These are phyloP conservation scores for Lateolabrax maculatus DNA, from an alignment of 2,797 vertebrate genomes.

Conservation along the genomic window DNA sequence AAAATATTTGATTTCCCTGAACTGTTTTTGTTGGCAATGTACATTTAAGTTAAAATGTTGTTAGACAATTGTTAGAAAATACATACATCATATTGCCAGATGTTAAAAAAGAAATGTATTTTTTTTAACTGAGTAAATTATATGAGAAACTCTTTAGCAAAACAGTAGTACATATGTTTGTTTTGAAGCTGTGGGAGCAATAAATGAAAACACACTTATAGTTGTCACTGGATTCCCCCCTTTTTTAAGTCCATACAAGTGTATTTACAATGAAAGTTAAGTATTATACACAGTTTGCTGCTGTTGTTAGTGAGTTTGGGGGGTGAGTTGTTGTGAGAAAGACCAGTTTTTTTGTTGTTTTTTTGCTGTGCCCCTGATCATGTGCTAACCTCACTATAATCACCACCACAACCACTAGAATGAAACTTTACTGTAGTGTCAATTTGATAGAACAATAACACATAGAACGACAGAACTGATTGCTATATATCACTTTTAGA, in stretches of 20 bases:
- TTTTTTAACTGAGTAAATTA: conserved; percentile 73
- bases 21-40: conserved; percentile 68
- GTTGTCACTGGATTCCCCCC: conserved; percentile 29
- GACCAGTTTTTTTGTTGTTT: not conserved
- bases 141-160: conserved; percentile 69
- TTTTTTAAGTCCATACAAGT: not conserved
- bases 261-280: not conserved
- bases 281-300: not conserved
- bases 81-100: conserved; percentile 66
- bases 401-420: not conserved
- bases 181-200: conserved; percentile 80
- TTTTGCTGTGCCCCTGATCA: not conserved
- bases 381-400: not conserved
- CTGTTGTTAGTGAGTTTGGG: not conserved
- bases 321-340: not conserved
- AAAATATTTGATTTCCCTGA: conserved; percentile 61
- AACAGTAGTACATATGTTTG: conserved; percentile 72
- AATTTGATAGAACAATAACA: no score
- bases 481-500: no score
- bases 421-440: not conserved
- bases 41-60: conserved; percentile 54
- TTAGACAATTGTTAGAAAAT: conserved; percentile 62
- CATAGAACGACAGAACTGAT: no score
- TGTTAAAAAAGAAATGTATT: conserved; percentile 62
- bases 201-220: conserved; percentile 73